Evolutionary conservation across 1,140 invertebrate genomes (phyloP), one percentile per base, ranked within the genome.

Genomic region (silkworm (Bombyx mori)): DNA sequence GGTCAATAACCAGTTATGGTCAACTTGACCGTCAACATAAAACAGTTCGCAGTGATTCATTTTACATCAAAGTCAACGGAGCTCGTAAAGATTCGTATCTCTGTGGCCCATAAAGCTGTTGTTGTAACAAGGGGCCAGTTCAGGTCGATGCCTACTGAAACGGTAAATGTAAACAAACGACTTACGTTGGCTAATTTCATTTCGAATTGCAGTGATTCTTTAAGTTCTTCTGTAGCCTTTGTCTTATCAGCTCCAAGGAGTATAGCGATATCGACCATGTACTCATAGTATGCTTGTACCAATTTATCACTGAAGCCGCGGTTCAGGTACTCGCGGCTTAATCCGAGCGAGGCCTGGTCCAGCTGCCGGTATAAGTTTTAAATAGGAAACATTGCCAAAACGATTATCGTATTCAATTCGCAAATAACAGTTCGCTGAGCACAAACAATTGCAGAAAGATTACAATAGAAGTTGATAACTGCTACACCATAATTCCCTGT

Each of bases 141-240:
- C 49, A 49, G 46, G 44, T 49, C 18, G 47, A 35, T 49, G 18
- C 26, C 44, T 55, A 56, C 46, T 56, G 47, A 35, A 48, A 12
- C 35, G 8, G 9, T 49, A 46, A 55, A 55, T 55, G 35, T 44
- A n/a, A 47, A 8, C 9, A 56, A 8, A 42, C 4, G 60, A 89
- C 91, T 92, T 90, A 97, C 96, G 77, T 98, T 97, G n/a, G 97
- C 97, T 46, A 99, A 89, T 63, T 93, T 90, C 10, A 96, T 96
- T 90, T 99, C 98, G 73, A 99, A 99, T 12, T 94, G 88, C 1
- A 99, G 88, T 0, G 97, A 95, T 53, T 96, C 93, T 22, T 89
- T 90, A 47, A 99, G 89, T 73, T 98, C 95, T 7, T 88, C 80
- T 57, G 89, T 79, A 1, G 96, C 97, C n/a, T 76, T 77, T 0